Percentiles rank a stretch among this genome's conserved stretches.
phyloP scores from a whole-genome alignment of 2,113 vertebrate genomes.

The Lamprotornis superbus region DNA sequence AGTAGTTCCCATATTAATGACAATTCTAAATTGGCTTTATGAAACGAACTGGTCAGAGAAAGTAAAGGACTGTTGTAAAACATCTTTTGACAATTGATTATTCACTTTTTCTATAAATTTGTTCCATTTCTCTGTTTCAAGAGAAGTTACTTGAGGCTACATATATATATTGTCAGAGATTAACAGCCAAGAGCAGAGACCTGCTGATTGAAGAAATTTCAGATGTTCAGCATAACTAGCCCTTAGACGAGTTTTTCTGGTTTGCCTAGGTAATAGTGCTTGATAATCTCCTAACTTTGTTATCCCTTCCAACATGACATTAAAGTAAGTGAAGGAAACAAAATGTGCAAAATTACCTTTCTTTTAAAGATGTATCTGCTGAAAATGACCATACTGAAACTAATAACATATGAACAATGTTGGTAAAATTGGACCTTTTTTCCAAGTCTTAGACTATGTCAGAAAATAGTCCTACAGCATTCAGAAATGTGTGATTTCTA shows the following conservation, averaged over 20 bases:
- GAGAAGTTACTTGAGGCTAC: not conserved
- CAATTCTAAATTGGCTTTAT: not conserved
- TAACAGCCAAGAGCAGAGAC: not conserved
- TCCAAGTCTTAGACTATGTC: not conserved
- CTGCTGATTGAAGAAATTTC: not conserved
- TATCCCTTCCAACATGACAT: not conserved
- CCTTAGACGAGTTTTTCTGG: not conserved
- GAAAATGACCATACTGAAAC: not conserved
- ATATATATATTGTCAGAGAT: not conserved
- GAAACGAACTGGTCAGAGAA: not conserved
- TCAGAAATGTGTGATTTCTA: not conserved
- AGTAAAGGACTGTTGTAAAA: not conserved
- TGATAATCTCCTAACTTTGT: not conserved
- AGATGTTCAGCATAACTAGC: not conserved
- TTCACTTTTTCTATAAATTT: not conserved
- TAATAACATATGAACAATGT: not conserved
- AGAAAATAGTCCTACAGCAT: not conserved
- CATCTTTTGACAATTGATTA: not conserved
- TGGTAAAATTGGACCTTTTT: not conserved
- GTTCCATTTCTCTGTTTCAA: not conserved
- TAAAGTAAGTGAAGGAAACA: not conserved
- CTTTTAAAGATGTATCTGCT: not conserved
- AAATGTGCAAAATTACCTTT: not conserved
- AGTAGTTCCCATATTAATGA: not conserved
- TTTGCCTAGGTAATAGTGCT: not conserved